These are phyloP conservation scores for Drosophila dives DNA, from an alignment of 2,888 invertebrate genomes.

Conservation along the genomic window DNA sequence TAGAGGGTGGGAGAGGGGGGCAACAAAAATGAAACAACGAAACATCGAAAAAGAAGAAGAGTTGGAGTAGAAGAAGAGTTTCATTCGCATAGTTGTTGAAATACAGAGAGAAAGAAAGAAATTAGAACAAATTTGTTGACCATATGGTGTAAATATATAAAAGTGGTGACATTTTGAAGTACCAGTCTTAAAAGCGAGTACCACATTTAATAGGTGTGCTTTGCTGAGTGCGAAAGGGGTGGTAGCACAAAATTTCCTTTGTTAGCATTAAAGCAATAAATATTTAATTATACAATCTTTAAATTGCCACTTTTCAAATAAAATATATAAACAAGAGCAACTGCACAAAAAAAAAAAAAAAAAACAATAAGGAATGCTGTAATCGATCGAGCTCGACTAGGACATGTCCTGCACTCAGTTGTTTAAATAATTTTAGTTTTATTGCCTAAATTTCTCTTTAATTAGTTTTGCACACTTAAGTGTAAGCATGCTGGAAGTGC, in stretches of 20 bases:
- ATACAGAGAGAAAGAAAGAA: slow-evolving; percentile 54
- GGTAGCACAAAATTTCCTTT: neutral
- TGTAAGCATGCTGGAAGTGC: neutral
- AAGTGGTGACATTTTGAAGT: neutral
- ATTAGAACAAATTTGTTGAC: slow-evolving; percentile 60
- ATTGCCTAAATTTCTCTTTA: neutral
- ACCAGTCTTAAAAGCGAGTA: neutral
- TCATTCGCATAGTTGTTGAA: slow-evolving; percentile 44
- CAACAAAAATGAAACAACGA: slow-evolving; percentile 55
- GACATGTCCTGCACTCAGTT: neutral
- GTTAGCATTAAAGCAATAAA: neutral
- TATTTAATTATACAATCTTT: neutral
- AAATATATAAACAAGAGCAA: neutral
- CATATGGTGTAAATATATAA: slow-evolving; percentile 33
- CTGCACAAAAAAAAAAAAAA: neutral
- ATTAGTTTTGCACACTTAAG: neutral
- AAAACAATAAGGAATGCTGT: neutral
- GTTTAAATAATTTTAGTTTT: neutral
- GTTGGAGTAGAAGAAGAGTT: slow-evolving; percentile 7
- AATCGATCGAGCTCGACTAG: neutral
- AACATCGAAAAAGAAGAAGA: slow-evolving; percentile 34
- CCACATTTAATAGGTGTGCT: neutral
- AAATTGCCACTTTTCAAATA: neutral
- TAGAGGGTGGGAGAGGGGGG: slow-evolving; percentile 19
- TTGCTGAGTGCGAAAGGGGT: neutral